Evolutionary conservation across 2,113 vertebrate species (phyloP).

Genomic region (Mus pahari): DNA sequence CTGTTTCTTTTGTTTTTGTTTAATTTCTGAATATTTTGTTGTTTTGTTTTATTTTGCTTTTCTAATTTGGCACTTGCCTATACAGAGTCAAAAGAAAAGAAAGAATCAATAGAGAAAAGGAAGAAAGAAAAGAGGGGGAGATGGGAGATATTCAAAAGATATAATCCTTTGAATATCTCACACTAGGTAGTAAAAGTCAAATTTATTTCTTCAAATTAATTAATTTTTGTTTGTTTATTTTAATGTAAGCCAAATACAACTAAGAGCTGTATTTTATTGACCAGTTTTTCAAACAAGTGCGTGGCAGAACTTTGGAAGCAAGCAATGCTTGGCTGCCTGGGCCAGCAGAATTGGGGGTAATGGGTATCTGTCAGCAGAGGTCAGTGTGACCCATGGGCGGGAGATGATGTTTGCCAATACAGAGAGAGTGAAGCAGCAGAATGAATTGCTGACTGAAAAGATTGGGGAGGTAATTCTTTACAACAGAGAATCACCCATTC

Average conservation of each 20-base stretch:
- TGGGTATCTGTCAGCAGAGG: neutral
- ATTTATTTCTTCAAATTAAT: neutral
- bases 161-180: neutral
- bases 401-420: neutral
- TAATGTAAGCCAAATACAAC: neutral
- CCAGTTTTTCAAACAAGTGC: neutral
- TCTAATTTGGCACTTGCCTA: neutral
- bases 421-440: neutral
- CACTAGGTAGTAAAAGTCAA: conserved; percentile 1
- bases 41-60: neutral
- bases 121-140: neutral
- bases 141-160: neutral
- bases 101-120: neutral
- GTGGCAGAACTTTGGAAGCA: neutral
- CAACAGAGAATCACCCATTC: neutral
- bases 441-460: neutral
- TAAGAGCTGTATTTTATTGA: neutral
- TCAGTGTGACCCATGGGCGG: neutral
- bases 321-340: neutral
- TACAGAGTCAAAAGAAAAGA: neutral
- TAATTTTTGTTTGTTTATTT: neutral
- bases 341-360: neutral
- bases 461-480: neutral
- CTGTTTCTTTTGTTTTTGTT: too few species aligned
- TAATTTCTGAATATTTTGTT: too few species aligned